Evolutionary conservation across 2,797 vertebrate genomes (phyloP), one percentile per base, ranked within the genome.

Genomic region (Clarias fuscus): DNA sequence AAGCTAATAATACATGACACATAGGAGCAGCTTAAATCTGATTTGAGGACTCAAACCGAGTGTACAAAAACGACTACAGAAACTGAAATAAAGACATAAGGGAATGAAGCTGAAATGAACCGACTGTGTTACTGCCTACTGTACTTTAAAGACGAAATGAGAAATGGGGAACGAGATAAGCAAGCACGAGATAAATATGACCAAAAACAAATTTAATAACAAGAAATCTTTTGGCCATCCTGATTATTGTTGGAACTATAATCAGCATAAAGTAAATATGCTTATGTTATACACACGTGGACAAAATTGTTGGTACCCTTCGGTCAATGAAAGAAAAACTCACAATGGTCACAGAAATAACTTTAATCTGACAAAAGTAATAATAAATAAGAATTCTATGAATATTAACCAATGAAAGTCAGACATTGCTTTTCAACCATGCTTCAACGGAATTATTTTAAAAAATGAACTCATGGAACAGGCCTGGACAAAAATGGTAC

Each of bases 1-100:
- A 56, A 22, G 14, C n/a, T 86, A 83, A 82, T 89, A 88, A 83
- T 71, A 80, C 13, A 30, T 75, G 84, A 81, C 70, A 81, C 78
- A 79, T 72, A 61, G 53, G 75, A 37, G 84, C 81, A 75, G 73
- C 78, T 58, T 33, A 76, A 73, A 80, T 83, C 59, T 80, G 87
- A 84, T 85, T 71, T 84, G 68, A 56, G 33, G 65, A 58, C 27
- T 24, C 53, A 68, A 67, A 30, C 56, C 10, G 7, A 71, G 75
- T 77, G 64, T n/a, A 58, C 4, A 40, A 72, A 62, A 86, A 78
- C 20, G 81, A 67, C 58, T 37, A 43, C 33, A 17, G 62, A 3
- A 82, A 48, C 37, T n/a, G 20, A 59, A 82, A 48, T 68, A 24
- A 62, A 62, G 11, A 5, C 56, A 10, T 14, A 58, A 11, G 14